A percentile compares a stretch with the other conserved stretches of the same genome.
Conservation (phyloP, 2,888 invertebrate genomes). For the Amphipyra berbera region DNA sequence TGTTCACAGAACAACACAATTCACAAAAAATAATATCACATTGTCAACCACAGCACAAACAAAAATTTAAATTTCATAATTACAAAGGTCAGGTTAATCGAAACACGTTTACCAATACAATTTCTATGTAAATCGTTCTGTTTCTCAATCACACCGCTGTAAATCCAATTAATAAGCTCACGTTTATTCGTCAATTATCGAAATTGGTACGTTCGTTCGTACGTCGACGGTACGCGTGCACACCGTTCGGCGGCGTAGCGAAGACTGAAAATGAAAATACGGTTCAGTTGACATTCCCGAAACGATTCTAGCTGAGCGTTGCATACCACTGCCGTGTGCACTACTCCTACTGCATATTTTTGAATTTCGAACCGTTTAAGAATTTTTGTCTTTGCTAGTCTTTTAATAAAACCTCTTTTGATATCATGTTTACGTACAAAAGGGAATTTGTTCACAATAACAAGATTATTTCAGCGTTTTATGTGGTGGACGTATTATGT, state of each 20-base stretch:
- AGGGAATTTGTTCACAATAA: constrained; percentile 42
- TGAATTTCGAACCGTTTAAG: constrained; percentile 30
- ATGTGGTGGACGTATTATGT: constrained; percentile 37
- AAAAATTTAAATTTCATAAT: constrained; percentile 42
- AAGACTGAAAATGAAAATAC: constrained; percentile 49
- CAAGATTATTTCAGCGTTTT: constrained; percentile 48
- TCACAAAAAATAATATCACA: constrained; percentile 36
- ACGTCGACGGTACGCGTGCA: constrained; percentile 34
- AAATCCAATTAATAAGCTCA: constrained; percentile 62
- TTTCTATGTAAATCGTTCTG: constrained; percentile 60
- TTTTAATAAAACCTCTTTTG: constrained; percentile 32
- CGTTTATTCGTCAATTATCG: constrained; percentile 62
- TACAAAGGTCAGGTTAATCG: constrained; percentile 38
- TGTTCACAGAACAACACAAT: constrained; percentile 44
- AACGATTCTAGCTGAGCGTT: constrained; percentile 44
- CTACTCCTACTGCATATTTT: constrained; percentile 45
- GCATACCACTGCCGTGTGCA: constrained; percentile 49
- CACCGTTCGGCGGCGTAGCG: constrained; percentile 36
- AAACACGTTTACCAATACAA: constrained; percentile 48
- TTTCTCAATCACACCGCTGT: constrained; percentile 54
- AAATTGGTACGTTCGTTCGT: constrained; percentile 33
- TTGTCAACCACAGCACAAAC: constrained; percentile 47
- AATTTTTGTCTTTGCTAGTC: constrained; percentile 32
- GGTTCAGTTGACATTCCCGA: constrained; percentile 36
- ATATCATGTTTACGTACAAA: constrained; percentile 22